Base-by-base conservation (phyloP, 2,888 invertebrate genomes). In the Selenia dentaria region DNA sequence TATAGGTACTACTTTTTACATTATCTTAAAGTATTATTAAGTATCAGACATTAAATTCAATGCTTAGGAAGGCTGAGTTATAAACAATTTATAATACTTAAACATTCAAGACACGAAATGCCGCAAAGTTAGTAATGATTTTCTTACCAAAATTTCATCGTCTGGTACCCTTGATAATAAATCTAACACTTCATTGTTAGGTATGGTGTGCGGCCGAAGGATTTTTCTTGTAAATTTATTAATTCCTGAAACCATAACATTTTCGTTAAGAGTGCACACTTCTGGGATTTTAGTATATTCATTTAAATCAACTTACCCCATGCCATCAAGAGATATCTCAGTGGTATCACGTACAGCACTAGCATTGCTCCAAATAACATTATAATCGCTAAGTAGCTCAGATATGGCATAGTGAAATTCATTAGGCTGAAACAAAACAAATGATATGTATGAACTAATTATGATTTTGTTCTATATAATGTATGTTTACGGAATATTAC, bases 161-260 rank as follows among this genome's bases (percentile, higher is more conserved):
- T 98, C 97, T 20, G 99, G 99, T 38, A 99, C 96, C 60, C 99
- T 92, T 0, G 98, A 98, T 52, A 99, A 87, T 69, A 98, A 94
- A 91, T 99, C 99, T 56, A 99, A 84, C 5, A 99, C 90, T 92
- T 99, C 99, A 88, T 99, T 99, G 87, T 99, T 99, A 6, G 98
- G 97, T 84, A 99, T 96, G 24, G 97, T 95, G 80, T 99, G 96
- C 3, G 99, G 99, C 58, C 97, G 92, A 40, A 99, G 86, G 48
- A 99, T 93, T 83, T 98, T 96, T 66, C 98, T 94, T 14, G 97
- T 95, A 83, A 99, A 99, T 87, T 99, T 99, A 87, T 98, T 98
- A 45, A 97, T 71, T 62, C 90, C 91, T 91, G 64, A 1, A 75
- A 78, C 1, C 4, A 33, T n/a, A 33, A 6, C 1, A 0, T 8